phyloP scores from a whole-genome alignment of 2,888 invertebrate genomes.

The Falcaria lacertinaria region DNA sequence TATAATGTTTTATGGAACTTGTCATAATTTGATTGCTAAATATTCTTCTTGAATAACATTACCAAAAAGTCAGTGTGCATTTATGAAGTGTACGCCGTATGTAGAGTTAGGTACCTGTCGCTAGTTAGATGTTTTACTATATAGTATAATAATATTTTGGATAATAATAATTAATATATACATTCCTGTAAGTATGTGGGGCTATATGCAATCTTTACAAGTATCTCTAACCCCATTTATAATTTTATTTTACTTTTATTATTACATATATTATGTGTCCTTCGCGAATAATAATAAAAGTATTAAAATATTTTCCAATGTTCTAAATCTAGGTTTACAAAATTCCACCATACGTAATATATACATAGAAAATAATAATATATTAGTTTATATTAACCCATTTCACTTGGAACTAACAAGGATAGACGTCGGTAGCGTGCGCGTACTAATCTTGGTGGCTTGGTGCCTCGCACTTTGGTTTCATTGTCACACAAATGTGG shows the following conservation, averaged over 20 bases:
- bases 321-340: constrained; percentile 13
- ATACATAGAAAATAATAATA: constrained; percentile 17
- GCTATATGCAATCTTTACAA: constrained; percentile 29
- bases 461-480: constrained; percentile 32
- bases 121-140: constrained; percentile 44
- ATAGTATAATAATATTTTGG: constrained; percentile 21
- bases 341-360: constrained; percentile 17
- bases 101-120: constrained; percentile 47
- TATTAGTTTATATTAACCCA: constrained; percentile 26
- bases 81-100: constrained; percentile 56
- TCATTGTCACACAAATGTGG: constrained; percentile 18
- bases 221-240: constrained; percentile 27
- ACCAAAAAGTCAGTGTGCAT: constrained; percentile 64
- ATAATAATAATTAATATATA: constrained; percentile 37
- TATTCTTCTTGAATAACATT: constrained; percentile 24
- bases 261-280: constrained; percentile 13
- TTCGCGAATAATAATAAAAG: constrained; percentile 14
- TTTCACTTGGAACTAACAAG: constrained; percentile 12
- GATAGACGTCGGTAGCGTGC: constrained; percentile 6
- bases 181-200: constrained; percentile 53
- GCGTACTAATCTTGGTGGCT: constrained; percentile 41
- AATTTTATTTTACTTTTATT: constrained; percentile 21
- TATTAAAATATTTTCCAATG: constrained; percentile 5
- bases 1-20: constrained; percentile 16
- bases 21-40: constrained; percentile 20